Conservation (phyloP, 2,113 vertebrate genomes). For the Megalops atlanticus region DNA sequence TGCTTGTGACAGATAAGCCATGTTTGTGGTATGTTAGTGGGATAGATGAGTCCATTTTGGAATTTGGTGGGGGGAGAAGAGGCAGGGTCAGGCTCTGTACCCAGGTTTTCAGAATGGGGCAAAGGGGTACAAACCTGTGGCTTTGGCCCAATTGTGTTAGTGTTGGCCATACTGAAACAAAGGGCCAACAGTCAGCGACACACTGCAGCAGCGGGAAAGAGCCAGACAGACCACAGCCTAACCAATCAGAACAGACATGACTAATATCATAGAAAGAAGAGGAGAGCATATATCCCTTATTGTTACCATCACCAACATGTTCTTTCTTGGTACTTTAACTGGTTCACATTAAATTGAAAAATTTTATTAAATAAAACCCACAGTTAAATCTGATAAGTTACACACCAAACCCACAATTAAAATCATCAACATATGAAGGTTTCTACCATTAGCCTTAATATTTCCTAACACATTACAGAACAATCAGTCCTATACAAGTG, state of each 20-base stretch:
- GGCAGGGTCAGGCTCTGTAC: no score
- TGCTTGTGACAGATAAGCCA: no score
- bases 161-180: background rate
- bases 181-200: background rate
- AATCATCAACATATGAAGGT: background rate
- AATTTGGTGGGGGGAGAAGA: no score
- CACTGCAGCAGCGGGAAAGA: background rate
- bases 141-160: background rate
- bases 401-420: background rate
- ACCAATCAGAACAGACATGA: no score
- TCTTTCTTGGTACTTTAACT: background rate
- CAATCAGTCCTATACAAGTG: background rate
- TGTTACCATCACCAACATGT: no score
- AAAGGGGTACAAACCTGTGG: background rate
- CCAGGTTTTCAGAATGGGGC: background rate
- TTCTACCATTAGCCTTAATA: background rate
- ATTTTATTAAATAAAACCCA: background rate
- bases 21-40: background rate
- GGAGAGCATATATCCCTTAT: no score
- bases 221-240: background rate
- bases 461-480: background rate
- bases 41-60: no score
- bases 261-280: background rate
- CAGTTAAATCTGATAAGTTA: background rate
- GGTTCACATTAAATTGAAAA: constrained; percentile 2